Evolutionary conservation across 64 coral and sea anemone genomes (phyloP), one percentile per base, ranked within the genome.

Genomic region (Montipora cactus): DNA sequence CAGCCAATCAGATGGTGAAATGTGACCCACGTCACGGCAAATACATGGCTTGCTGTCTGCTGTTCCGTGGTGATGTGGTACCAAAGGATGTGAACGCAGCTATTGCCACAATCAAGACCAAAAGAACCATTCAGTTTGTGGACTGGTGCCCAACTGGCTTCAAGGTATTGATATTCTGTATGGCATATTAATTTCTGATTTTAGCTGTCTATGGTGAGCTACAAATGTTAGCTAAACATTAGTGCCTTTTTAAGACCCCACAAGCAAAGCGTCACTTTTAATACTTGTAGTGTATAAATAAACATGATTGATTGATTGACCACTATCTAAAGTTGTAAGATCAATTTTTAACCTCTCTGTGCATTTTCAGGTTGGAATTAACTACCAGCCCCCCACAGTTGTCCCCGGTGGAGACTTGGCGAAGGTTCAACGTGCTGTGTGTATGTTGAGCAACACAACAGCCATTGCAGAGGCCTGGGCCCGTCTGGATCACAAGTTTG

Each of bases 121-220:
- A 71, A 19, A 71, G 67, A 71, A 71, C 67, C 67, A 71, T 71
- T 71, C 67, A 71, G 67, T 71, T 71, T 71, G 67, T 71, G 67
- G 67, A 71, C n/a, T 71, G 67, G 67, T 71, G 67, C 67, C 67
- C 67, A 71, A 71, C 67, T 71, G 67, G 67, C 18, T 71, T 71
- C 67, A 71, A 71, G 67, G 67, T 71, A 71, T 71, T 71, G 4
- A 5, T 19, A 21, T 21, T 28, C 5, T 71, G n/a, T n/a, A 6
- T 10, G 52, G 5, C 52, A 7, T 57, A 7, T 57, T 57, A 57
- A 57, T 7, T 7, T 57, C 5, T 0, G 52, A 57, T 0, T 10
- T 57, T 57, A 10, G 5, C 52, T 0, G 10, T 10, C 6, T 57
- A 5, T 57, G 52, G 10, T 57, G 0, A 57, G 25, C 25, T 25